Evolutionary conservation across 2,113 vertebrate genomes (phyloP), one percentile per base, ranked within the genome.

Genomic region (Sorex fumeus): DNA sequence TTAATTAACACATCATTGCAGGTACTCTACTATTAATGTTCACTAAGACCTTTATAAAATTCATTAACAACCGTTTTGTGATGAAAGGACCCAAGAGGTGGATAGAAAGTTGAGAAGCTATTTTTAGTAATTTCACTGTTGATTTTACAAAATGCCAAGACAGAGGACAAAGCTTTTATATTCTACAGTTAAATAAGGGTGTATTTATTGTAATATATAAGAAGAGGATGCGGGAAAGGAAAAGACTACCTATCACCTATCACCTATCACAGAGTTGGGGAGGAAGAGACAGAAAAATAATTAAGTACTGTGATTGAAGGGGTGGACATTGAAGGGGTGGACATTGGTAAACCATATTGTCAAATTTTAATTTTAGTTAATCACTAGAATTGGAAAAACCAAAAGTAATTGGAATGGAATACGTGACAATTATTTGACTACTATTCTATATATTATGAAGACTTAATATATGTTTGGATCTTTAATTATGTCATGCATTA

Each of bases 11-110:
- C 84, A 77, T 94, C 83, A 47, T 94, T 91, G 45, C 50, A 95
- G 93, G 76, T 87, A 93, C 88, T 81, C 86, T 91, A 94, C 94
- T 95, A 94, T 93, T 93, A 96, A 95, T 87, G 95, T 88, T 95
- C 72, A 15, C 80, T 90, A 90, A 77, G 75, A 50, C 75, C 47
- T 96, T 91, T 81, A 60, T 90, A 91, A 89, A 91, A 92, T 92
- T 95, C 88, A 87, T 96, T 95, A 96, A 81, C 86, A 94, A 72
- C 43, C 34, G 67, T 86, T 95, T 94, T 87, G 84, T 92, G 84
- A 87, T 88, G 88, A 93, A 89, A 93, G 82, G 82, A 72, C 93
- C 34, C 82, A 91, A 67, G 90, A 92, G 93, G 82, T 76, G 91
- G 66, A 62, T 40, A 76, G 36, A 77, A 87, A 86, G 67, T 83